A percentile compares a stretch with the other conserved stretches of the same genome.
These are phyloP conservation scores for Dendrolimus houi DNA, from an alignment of 2,888 invertebrate species.

Conservation along the genomic window DNA sequence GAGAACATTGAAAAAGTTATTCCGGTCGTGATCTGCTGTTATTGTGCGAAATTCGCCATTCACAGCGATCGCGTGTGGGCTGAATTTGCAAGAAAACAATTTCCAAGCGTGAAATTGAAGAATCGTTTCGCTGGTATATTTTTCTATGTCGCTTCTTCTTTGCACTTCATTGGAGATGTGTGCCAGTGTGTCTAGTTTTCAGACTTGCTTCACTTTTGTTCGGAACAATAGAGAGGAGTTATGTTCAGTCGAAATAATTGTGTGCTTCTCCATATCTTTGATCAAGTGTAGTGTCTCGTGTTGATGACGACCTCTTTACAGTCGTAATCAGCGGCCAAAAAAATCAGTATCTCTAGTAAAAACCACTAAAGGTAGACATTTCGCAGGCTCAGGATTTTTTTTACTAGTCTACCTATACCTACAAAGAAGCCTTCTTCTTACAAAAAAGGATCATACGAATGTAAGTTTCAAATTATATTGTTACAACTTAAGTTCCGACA, in stretches of 20 bases:
- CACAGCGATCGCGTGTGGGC: slow-evolving; percentile 3
- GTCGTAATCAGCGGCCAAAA: too few species aligned
- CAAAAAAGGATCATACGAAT: too few species aligned
- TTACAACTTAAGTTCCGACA: too few species aligned
- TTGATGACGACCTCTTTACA: too few species aligned
- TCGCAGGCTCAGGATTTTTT: too few species aligned
- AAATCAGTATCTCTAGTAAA: too few species aligned
- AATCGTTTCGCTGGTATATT: slow-evolving; percentile 27
- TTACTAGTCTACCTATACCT: too few species aligned
- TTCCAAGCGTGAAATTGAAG: slow-evolving; percentile 37
- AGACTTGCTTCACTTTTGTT: slow-evolving; percentile 14
- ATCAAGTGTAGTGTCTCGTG: slow-evolving; percentile 2
- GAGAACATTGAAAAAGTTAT: background rate
- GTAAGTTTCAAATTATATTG: too few species aligned
- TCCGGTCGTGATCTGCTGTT: background rate
- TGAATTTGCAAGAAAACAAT: slow-evolving; percentile 16
- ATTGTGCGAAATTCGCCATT: background rate
- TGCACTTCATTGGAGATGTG: slow-evolving; percentile 35
- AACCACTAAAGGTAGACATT: too few species aligned
- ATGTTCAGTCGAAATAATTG: background rate
- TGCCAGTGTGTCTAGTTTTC: slow-evolving; percentile 22
- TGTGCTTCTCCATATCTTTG: slow-evolving; percentile 4
- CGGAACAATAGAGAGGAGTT: slow-evolving; percentile 4
- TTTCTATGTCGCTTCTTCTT: slow-evolving; percentile 27
- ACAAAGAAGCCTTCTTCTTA: too few species aligned